phyloP scores from a whole-genome alignment of 2,797 vertebrate genomes.

The Cossypha dichroa region DNA sequence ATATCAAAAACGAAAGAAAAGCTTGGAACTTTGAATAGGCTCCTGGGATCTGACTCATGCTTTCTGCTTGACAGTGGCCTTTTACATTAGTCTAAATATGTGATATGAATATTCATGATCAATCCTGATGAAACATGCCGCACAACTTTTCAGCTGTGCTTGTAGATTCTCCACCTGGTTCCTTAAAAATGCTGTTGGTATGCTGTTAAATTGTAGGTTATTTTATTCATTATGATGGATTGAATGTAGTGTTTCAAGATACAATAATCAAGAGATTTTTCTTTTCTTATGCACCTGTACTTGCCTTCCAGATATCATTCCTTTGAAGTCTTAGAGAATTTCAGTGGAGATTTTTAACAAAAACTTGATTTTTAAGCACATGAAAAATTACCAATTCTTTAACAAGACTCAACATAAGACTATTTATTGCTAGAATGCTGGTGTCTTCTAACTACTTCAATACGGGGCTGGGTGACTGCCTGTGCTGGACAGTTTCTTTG shows the following conservation, averaged over 20 bases:
- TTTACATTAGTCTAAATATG: conserved; percentile 31
- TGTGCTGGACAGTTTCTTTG: background rate
- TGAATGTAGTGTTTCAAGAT: background rate
- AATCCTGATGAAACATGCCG: background rate
- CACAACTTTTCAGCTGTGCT: conserved; percentile 33
- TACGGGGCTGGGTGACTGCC: background rate
- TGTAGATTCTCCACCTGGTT: conserved; percentile 29
- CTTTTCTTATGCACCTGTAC: background rate
- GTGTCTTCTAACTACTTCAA: background rate
- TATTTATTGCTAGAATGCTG: background rate
- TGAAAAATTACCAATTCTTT: background rate
- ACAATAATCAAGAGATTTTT: background rate
- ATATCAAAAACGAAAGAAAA: conserved; percentile 17
- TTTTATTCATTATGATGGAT: background rate
- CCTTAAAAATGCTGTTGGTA: background rate
- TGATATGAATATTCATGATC: conserved; percentile 38
- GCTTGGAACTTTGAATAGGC: background rate
- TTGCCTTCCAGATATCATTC: background rate
- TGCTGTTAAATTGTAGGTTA: background rate
- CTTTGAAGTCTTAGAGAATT: background rate
- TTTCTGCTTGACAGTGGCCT: conserved; percentile 51
- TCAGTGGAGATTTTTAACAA: background rate
- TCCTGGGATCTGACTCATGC: conserved; percentile 49
- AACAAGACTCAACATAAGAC: background rate
- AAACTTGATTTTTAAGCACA: background rate